Conservation (phyloP, 2,888 invertebrate species). For the Drosophila atripex region DNA sequence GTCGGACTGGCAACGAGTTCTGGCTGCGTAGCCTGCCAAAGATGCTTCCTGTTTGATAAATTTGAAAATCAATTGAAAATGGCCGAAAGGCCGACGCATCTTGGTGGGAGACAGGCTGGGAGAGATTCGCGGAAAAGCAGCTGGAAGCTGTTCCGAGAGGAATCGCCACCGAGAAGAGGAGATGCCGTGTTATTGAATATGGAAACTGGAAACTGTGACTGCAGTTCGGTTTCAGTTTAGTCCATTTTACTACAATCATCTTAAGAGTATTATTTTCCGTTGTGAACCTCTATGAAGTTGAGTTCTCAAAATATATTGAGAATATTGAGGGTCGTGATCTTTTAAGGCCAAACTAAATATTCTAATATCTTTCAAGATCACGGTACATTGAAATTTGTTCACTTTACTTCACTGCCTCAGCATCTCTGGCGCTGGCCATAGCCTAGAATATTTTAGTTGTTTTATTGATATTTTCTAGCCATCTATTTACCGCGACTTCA, state of each 20-base stretch:
- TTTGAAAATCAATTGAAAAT: slow-evolving; percentile 74
- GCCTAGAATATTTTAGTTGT: slow-evolving; percentile 53
- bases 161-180: slow-evolving; percentile 2
- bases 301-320: too few relatives aligned
- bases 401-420: background rate
- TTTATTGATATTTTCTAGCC: slow-evolving; percentile 55
- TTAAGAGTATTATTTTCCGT: too few relatives aligned
- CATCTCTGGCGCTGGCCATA: slow-evolving; percentile 36
- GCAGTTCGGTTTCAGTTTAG: background rate
- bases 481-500: slow-evolving; percentile 18
- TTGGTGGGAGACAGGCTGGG: slow-evolving; percentile 33
- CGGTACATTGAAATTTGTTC: background rate
- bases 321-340: too few relatives aligned
- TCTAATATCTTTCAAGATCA: background rate
- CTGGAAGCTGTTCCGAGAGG: slow-evolving; percentile 63
- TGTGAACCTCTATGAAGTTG: too few relatives aligned
- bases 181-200: background rate
- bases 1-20: slow-evolving; percentile 55
- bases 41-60: slow-evolving; percentile 78
- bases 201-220: slow-evolving; percentile 9
- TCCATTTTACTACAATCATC: background rate
- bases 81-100: slow-evolving; percentile 71
- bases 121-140: slow-evolving; percentile 73
- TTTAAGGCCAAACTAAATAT: too few relatives aligned
- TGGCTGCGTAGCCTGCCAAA: slow-evolving; percentile 42